phyloP scores from a whole-genome alignment of 2,888 invertebrate species.

The Tanaodytes sp. region DNA sequence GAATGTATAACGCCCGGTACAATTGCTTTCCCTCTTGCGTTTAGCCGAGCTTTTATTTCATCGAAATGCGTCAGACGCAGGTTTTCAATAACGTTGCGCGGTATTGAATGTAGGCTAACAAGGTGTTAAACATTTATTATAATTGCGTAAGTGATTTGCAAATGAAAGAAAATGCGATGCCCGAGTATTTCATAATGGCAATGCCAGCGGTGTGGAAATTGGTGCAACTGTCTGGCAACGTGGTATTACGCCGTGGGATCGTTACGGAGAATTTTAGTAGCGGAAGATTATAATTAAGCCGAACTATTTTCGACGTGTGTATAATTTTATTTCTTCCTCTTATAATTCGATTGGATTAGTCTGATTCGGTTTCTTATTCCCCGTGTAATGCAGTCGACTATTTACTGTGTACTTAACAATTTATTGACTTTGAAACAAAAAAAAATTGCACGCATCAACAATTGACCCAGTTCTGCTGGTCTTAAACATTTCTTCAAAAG shows the following conservation, averaged over 20 bases:
- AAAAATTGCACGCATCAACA: slow-evolving; percentile 2
- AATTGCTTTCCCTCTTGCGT: slow-evolving; percentile 2
- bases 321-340: slow-evolving; percentile 10
- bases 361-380: neutral
- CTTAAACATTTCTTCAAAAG: too few species aligned
- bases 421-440: too few species aligned
- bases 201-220: too few species aligned
- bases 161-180: slow-evolving; percentile 13
- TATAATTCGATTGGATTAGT: neutral
- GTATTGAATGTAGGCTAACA: neutral
- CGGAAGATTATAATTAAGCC: slow-evolving; percentile 24
- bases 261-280: slow-evolving; percentile 13
- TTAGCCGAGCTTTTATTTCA: slow-evolving; percentile 4
- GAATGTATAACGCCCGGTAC: slow-evolving; percentile 11
- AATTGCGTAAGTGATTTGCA: neutral
- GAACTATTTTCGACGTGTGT: slow-evolving; percentile 10
- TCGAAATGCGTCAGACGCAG: slow-evolving; percentile 1
- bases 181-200: too few species aligned
- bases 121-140: slow-evolving; percentile 10
- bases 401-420: too few species aligned
- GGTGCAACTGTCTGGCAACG: slow-evolving; percentile 14
- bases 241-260: slow-evolving; percentile 12
- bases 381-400: neutral
- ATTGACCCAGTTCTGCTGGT: too few species aligned
- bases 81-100: slow-evolving; percentile 5